Evolutionary conservation across 2,797 vertebrate genomes (phyloP).

Genomic region (Dendrocincla fuliginosa): DNA sequence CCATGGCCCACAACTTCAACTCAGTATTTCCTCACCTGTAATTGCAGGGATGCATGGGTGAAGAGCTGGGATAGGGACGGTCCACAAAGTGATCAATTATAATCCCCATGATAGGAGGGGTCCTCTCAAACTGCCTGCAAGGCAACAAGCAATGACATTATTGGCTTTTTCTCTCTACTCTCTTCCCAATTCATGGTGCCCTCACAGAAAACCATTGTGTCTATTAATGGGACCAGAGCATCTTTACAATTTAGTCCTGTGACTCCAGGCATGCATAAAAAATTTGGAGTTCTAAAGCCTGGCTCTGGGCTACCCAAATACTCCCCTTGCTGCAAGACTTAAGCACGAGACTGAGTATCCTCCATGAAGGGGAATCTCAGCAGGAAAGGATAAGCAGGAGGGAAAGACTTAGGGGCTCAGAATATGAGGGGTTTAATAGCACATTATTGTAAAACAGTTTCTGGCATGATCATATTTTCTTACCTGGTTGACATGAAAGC

Average conservation of each 20-base stretch:
- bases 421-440: not conserved
- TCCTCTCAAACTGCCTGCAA: slow-evolving; percentile 95
- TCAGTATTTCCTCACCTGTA: slow-evolving; percentile 84
- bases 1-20: slow-evolving; percentile 4
- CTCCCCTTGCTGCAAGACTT: not conserved
- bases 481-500: slow-evolving; percentile 98
- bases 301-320: slow-evolving; percentile 37
- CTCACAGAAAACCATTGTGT: not conserved
- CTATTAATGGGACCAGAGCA: slow-evolving; percentile 16
- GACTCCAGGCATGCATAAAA: slow-evolving; percentile 29
- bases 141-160: slow-evolving; percentile 74
- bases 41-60: slow-evolving; percentile 89
- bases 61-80: slow-evolving; percentile 86
- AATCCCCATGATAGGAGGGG: slow-evolving; percentile 97
- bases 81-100: slow-evolving; percentile 99
- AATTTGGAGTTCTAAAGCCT: not conserved
- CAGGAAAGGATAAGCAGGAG: not conserved
- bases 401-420: not conserved
- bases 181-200: not conserved
- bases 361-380: not conserved
- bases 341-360: not conserved
- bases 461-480: slow-evolving; percentile 23
- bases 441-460: not conserved
- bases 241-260: slow-evolving; percentile 13
- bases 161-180: slow-evolving; percentile 38